phyloP scores from a whole-genome alignment of 2,888 invertebrate species.

The Hoplodrina ambigua region DNA sequence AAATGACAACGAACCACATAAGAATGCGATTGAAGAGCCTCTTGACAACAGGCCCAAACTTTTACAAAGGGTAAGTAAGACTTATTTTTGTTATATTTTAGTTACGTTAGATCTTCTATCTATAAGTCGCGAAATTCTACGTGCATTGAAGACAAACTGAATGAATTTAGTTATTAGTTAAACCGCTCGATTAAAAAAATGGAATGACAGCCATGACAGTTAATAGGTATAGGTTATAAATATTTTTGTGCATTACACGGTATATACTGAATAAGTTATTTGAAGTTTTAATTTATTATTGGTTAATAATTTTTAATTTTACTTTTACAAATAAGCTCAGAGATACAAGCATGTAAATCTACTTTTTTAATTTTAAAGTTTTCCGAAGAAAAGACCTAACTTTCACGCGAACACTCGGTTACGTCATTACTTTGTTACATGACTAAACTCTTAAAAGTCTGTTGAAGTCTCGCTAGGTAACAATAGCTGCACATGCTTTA shows the following conservation, averaged over 20 bases:
- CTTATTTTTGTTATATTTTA: conserved; percentile 2
- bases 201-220: too few species aligned
- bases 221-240: too few species aligned
- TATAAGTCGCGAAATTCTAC: neutral
- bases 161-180: neutral
- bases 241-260: too few species aligned
- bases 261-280: neutral
- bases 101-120: too few species aligned
- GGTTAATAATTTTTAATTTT: neutral
- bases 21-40: conserved; percentile 78
- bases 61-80: conserved; percentile 81
- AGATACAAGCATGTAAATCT: conserved; percentile 12
- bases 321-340: conserved; percentile 3
- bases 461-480: conserved; percentile 19
- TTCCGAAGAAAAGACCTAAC: neutral
- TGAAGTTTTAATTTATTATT: neutral
- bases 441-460: conserved; percentile 9
- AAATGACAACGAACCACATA: conserved; percentile 74
- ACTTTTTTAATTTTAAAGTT: conserved; percentile 18
- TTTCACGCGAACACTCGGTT: neutral
- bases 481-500: neutral
- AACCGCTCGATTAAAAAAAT: too few species aligned
- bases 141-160: neutral
- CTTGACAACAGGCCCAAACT: conserved; percentile 92
- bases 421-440: neutral